A percentile compares a stretch with the other conserved stretches of the same genome.
Conservation (phyloP, 2,888 invertebrate species). For the Drosophila buzzatii region DNA sequence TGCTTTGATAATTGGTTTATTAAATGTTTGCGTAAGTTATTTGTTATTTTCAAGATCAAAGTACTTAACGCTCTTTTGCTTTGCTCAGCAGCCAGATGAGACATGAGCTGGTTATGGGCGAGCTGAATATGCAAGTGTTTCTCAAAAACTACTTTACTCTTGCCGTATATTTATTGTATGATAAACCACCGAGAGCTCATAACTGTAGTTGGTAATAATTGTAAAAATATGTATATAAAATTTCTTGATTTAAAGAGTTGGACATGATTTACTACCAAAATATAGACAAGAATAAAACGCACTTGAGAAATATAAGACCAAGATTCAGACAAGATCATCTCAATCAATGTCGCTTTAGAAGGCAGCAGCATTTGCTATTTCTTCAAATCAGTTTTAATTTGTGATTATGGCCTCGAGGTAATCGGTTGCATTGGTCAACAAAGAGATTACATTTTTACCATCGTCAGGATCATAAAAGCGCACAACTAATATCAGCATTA, state of each 20-base stretch:
- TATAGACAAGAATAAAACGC: neutral
- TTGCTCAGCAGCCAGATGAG: neutral
- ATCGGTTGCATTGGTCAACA: neutral
- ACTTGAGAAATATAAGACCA: neutral
- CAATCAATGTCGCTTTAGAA: neutral
- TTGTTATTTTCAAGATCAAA: neutral
- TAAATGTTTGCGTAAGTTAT: neutral
- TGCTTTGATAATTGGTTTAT: neutral
- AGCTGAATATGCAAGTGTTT: neutral
- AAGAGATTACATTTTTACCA: neutral
- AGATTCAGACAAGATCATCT: neutral
- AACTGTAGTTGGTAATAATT: neutral
- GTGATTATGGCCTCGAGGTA: neutral
- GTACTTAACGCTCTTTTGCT: neutral
- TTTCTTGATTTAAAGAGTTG: neutral
- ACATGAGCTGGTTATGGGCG: neutral
- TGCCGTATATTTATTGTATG: neutral
- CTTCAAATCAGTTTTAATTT: neutral
- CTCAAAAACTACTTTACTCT: too few species aligned
- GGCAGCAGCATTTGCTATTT: neutral
- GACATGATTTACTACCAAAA: neutral
- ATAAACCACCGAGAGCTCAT: too few species aligned
- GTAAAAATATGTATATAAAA: neutral
- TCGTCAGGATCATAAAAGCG: neutral
- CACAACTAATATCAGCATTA: neutral